A percentile compares a stretch with the other conserved stretches of the same genome.
Conservation (phyloP, 1,140 invertebrate genomes). For the Stegodyphus mimosarum region DNA sequence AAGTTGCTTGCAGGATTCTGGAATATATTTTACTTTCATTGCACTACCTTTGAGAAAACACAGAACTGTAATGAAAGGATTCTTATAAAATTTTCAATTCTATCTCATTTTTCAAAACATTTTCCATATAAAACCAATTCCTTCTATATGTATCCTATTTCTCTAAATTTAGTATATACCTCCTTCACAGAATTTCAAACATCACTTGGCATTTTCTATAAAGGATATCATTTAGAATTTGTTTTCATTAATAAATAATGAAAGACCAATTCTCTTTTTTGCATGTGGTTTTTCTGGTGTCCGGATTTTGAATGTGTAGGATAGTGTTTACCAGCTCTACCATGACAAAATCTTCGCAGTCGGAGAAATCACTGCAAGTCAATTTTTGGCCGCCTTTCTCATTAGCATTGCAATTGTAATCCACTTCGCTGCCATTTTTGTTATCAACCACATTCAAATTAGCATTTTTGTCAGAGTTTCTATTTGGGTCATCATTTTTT, state of each 20-base stretch:
- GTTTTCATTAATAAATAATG: not conserved
- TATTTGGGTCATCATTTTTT: conserved; percentile 3
- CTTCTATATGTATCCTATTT: no score
- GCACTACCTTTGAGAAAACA: no score
- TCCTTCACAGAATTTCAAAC: no score
- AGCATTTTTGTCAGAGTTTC: conserved; percentile 30
- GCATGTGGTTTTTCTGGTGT: not conserved
- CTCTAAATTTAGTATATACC: no score
- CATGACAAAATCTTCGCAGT: conserved; percentile 79
- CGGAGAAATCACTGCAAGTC: conserved; percentile 67
- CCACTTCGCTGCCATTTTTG: conserved; percentile 16
- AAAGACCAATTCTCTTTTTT: not conserved
- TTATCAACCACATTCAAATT: conserved; percentile 23
- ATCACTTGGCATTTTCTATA: no score
- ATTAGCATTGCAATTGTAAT: conserved; percentile 44
- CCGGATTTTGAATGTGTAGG: not conserved
- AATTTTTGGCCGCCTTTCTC: conserved; percentile 1
- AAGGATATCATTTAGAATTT: no score
- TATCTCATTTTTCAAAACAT: no score
- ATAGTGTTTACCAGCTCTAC: conserved; percentile 76
- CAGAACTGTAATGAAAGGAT: no score
- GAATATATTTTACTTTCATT: no score
- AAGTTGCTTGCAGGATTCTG: no score
- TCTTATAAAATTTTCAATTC: no score
- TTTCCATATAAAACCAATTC: no score